phyloP scores from a whole-genome alignment of 1,140 invertebrate genomes.

The Magallana angulata region DNA sequence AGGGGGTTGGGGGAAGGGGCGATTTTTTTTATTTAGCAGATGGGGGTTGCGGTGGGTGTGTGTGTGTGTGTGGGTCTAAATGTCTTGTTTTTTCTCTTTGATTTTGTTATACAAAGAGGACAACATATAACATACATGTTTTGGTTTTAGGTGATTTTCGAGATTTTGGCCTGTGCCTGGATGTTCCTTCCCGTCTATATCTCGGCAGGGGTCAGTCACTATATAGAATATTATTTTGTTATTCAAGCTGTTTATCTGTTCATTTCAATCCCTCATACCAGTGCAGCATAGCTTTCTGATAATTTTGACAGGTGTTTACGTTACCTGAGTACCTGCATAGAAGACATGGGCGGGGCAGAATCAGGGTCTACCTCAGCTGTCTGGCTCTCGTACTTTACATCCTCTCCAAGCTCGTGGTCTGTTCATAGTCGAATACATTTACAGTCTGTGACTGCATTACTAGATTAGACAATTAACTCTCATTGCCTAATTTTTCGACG shows the following conservation, averaged over 20 bases:
- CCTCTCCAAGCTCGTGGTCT: conserved; percentile 84
- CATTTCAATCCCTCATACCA: too few species aligned
- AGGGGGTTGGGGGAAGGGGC: too few species aligned
- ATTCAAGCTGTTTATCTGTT: too few species aligned
- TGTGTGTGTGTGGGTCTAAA: too few species aligned
- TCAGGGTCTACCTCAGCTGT: conserved; percentile 82
- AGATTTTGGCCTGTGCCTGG: conserved; percentile 63
- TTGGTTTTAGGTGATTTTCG: conserved; percentile 50
- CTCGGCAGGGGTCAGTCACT: conserved; percentile 61
- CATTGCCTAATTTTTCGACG: too few species aligned
- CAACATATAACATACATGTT: not conserved
- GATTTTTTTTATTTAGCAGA: too few species aligned
- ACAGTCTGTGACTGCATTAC: not conserved
- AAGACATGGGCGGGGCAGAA: conserved; percentile 82
- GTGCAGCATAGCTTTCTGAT: too few species aligned
- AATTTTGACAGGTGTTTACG: conserved; percentile 80
- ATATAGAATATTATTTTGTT: not conserved
- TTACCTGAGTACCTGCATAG: conserved; percentile 83
- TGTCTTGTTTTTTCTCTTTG: too few species aligned
- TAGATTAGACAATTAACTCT: too few species aligned
- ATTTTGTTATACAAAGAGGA: not conserved
- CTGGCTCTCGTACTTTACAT: conserved; percentile 82
- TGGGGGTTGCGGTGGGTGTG: too few species aligned
- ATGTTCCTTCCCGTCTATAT: conserved; percentile 68
- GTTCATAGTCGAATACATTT: not conserved